Percentiles rank a stretch among this genome's conserved stretches.
phyloP scores from a whole-genome alignment of 2,888 invertebrate genomes.

The Lamproptera curius region DNA sequence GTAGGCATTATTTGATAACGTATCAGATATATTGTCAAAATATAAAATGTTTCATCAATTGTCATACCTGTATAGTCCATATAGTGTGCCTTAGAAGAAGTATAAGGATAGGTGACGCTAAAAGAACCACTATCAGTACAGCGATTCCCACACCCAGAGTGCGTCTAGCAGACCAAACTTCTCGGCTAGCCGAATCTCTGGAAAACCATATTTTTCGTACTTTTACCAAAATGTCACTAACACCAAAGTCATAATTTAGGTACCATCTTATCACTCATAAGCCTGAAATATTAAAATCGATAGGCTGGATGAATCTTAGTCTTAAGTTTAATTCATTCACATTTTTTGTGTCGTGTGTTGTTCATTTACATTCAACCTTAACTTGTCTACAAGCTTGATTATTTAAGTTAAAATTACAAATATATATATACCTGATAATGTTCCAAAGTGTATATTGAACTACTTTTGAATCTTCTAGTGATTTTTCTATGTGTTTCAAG shows the following conservation, averaged over 20 bases:
- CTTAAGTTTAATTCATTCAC: background rate
- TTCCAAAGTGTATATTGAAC: conserved; percentile 33
- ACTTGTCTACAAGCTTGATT: too few relatives aligned
- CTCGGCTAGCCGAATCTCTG: conserved; percentile 62
- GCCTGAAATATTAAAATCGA: background rate
- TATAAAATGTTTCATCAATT: too few relatives aligned
- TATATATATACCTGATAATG: conserved; percentile 32
- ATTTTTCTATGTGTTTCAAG: conserved; percentile 26
- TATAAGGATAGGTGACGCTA: conserved; percentile 74
- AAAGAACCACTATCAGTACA: conserved; percentile 64
- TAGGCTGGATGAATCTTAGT: background rate
- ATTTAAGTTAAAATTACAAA: conserved; percentile 20
- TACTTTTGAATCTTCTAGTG: conserved; percentile 28
- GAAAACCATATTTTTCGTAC: too few relatives aligned
- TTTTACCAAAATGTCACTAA: too few relatives aligned
- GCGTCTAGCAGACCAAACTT: conserved; percentile 64
- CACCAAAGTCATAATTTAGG: background rate
- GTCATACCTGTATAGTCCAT: conserved; percentile 73
- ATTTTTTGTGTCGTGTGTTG: background rate
- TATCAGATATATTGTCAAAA: too few relatives aligned
- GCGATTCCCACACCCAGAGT: conserved; percentile 62
- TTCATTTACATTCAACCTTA: background rate
- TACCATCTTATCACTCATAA: background rate
- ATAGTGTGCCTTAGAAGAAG: conserved; percentile 73
- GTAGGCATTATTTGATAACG: too few relatives aligned